phyloP scores from a whole-genome alignment of 2,113 vertebrate genomes.

The Echinops telfairi region DNA sequence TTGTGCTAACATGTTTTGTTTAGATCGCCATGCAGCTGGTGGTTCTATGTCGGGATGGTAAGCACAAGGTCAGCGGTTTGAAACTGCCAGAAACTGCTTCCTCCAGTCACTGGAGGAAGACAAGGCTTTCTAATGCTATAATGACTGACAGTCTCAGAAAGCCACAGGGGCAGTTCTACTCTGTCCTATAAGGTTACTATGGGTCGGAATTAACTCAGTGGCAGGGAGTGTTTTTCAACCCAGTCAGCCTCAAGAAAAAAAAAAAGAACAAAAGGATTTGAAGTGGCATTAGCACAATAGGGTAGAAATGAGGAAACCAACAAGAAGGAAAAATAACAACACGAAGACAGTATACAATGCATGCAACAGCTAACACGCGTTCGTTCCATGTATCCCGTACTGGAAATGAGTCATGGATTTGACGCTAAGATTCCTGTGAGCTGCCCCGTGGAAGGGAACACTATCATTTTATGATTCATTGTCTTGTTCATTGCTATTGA shows the following conservation, averaged over 20 bases:
- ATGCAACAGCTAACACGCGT: neutral
- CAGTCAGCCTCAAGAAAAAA: no score
- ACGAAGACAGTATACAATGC: neutral
- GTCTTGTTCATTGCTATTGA: neutral
- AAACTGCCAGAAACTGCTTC: no score
- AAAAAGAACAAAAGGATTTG: neutral
- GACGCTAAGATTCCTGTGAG: neutral
- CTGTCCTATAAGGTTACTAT: no score
- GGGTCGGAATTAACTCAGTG: no score
- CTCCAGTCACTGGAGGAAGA: no score
- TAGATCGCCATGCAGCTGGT: neutral
- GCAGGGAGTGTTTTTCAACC: neutral
- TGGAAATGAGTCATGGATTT: conserved; percentile 28
- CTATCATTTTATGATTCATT: neutral
- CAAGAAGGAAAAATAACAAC: neutral
- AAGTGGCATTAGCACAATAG: neutral
- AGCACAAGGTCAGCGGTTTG: no score
- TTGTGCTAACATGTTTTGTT: conserved; percentile 41
- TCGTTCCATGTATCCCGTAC: neutral
- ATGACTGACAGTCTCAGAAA: no score
- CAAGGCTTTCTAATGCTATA: no score
- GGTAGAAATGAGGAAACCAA: neutral
- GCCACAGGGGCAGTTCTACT: no score
- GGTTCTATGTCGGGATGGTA: no score
- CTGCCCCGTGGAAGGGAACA: neutral